These are phyloP conservation scores for Florisuga fusca DNA, from an alignment of 2,797 vertebrate genomes.

Conservation along the genomic window DNA sequence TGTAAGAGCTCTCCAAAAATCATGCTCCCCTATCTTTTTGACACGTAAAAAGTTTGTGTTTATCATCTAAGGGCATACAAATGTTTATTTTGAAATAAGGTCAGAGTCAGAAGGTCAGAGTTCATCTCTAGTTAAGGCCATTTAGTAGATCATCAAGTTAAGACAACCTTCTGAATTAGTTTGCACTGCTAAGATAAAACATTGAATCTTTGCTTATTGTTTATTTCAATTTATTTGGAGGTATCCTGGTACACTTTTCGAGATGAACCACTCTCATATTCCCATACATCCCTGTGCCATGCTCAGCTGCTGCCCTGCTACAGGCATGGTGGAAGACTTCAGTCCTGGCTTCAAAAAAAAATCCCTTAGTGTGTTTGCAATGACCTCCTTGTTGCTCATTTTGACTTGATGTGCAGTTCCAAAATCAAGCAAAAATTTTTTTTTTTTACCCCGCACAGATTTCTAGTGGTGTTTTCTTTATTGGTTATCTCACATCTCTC, in stretches of 20 bases:
- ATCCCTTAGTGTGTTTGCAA: background rate
- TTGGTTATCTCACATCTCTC: background rate
- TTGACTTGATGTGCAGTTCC: background rate
- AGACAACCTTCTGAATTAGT: background rate
- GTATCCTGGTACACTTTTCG: background rate
- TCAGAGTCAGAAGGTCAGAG: background rate
- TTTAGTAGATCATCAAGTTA: background rate
- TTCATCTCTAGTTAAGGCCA: background rate
- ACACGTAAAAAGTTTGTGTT: background rate
- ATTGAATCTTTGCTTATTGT: background rate
- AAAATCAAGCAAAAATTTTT: background rate
- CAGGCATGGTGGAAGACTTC: rapidly evolving
- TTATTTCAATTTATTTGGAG: background rate
- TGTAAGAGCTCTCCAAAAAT: background rate
- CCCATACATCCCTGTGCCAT: background rate
- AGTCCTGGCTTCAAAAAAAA: background rate
- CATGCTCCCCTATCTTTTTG: background rate
- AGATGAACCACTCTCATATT: background rate
- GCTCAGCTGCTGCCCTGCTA: background rate
- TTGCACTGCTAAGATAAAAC: background rate
- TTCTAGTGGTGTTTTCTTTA: background rate
- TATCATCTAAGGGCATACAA: rapidly evolving
- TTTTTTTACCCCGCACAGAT: background rate
- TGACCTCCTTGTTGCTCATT: background rate
- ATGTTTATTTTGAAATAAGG: background rate